Base-by-base conservation (phyloP, 2,888 invertebrate species). In the Drosophila barbarae region DNA sequence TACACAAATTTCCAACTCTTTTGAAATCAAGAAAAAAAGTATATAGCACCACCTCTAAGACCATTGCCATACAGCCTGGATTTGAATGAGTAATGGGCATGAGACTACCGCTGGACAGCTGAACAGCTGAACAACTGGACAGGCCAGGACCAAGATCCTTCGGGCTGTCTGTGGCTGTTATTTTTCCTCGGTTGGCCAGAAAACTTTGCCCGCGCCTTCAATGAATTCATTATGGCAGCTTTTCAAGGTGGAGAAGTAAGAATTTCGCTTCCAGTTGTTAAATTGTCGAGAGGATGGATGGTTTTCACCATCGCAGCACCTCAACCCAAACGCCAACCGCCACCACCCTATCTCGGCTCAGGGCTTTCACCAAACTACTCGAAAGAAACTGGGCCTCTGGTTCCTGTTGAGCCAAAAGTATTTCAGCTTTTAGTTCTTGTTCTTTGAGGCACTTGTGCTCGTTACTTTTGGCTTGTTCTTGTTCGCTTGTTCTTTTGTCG, bases 381-480 rank as follows among this genome's bases (percentile, higher is more conserved):
- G 54, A 47, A 34, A 47, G 52, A 54, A 69, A 66, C 70, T 56
- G 64, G 65, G 58, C 58, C 58, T 63, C 58, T 54, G 52, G 56
- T 57, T 74, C 72, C 69, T 52, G 69, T 69, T 69, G 57, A 50
- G 55, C 51, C 55, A 10, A 50, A 35, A 54, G 54, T 35, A 35
- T 54, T 55, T 55, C 49, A 55, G 55, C 49, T 34, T 34, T 46
- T 47, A 50, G 59, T 34, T 46, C 51, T 46, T 64, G 44, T 58
- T 52, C 55, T 66, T 53, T 51, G 41, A 51, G 51, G 47, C 72
- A 79, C 74, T 77, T 75, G 64, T 56, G 77, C 77, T 78, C 77
- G 77, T 81, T 79, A 78, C 69, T 74, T 72, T 54, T 41, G 67
- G 64, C 59, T 79, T 79, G 81, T 81, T 76, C 80, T 76, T 66